Conservation (phyloP, 2,797 vertebrate genomes). For the Falco concolor region DNA sequence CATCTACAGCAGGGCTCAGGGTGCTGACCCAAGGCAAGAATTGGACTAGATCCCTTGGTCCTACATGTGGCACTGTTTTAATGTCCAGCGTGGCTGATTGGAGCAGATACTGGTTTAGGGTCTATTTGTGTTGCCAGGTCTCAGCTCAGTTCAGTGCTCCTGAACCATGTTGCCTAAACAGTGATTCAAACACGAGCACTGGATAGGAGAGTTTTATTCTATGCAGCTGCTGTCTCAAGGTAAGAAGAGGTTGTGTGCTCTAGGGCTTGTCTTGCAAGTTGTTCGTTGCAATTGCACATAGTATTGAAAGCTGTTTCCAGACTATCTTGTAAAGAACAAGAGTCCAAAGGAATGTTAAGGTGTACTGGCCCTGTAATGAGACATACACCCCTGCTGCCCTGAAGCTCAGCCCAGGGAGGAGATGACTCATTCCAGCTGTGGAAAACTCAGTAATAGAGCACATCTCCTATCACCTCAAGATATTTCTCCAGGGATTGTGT, state of each 20-base stretch:
- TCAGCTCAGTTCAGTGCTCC: not conserved
- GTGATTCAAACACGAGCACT: not conserved
- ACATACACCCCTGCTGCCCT: not conserved
- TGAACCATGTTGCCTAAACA: not conserved
- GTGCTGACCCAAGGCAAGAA: not conserved
- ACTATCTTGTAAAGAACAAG: not conserved
- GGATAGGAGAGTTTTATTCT: not conserved
- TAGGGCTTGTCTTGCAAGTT: not conserved
- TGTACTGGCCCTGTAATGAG: not conserved
- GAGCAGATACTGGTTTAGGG: not conserved
- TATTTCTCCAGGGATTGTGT: not conserved
- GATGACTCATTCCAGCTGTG: not conserved
- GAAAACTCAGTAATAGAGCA: not conserved
- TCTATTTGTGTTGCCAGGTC: not conserved
- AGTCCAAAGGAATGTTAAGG: not conserved
- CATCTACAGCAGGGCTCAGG: not conserved
- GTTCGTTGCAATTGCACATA: fast-evolving
- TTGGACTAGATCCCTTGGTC: not conserved
- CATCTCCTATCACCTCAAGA: not conserved
- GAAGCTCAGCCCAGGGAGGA: not conserved
- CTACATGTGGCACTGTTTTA: fast-evolving
- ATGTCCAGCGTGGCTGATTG: fast-evolving
- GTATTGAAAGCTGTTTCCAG: not conserved
- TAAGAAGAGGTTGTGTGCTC: not conserved
- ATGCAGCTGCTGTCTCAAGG: not conserved